Conservation (phyloP, 2,797 vertebrate genomes). For the Semotilus atromaculatus region DNA sequence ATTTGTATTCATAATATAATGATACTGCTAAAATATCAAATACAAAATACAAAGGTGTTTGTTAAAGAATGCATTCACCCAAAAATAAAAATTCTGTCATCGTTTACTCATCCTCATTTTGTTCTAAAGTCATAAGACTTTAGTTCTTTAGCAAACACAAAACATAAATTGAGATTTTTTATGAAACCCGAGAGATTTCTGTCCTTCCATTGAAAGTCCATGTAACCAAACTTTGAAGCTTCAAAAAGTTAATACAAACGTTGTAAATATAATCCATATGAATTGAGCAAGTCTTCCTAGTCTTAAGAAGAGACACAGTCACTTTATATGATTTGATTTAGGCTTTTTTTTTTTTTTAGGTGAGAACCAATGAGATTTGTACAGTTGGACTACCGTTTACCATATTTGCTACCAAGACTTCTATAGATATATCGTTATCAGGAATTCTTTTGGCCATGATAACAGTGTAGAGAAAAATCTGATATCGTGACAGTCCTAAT, state of each 20-base stretch:
- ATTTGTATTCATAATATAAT: neutral
- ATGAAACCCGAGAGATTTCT: neutral
- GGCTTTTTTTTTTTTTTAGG: no score
- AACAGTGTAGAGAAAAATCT: no score
- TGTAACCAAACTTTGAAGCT: neutral
- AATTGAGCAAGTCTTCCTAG: neutral
- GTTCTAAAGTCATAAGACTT: neutral
- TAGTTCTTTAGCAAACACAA: neutral
- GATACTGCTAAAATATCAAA: neutral
- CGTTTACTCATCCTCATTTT: neutral
- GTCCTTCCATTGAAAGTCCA: neutral
- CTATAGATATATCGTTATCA: no score
- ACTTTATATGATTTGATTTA: no score
- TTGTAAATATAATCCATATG: no score
- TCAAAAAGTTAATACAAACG: no score
- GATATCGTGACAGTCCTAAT: neutral
- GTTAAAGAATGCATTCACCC: neutral
- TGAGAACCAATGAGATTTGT: no score
- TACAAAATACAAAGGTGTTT: neutral
- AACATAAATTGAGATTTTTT: neutral
- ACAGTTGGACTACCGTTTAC: no score
- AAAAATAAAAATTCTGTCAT: neutral
- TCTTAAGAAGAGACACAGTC: no score
- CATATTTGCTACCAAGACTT: no score
- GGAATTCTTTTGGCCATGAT: no score